A percentile compares a stretch with the other conserved stretches of the same genome.
phyloP scores from a whole-genome alignment of 2,797 vertebrate species.

The Neoniphon sammara region DNA sequence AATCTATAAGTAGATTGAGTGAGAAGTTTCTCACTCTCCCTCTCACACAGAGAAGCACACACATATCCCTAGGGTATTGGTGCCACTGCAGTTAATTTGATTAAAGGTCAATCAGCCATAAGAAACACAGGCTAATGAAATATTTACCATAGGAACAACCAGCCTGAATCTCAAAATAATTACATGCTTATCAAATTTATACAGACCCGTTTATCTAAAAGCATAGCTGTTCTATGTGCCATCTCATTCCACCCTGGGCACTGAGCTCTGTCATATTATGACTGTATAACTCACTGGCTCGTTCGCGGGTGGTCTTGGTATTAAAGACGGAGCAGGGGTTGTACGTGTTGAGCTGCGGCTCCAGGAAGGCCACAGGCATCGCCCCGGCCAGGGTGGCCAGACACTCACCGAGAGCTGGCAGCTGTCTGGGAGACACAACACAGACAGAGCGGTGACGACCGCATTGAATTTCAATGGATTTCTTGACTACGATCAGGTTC shows the following conservation, averaged over 20 bases:
- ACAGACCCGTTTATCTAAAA: background rate
- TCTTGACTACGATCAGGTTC: background rate
- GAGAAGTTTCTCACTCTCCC: background rate
- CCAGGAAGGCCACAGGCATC: constrained; percentile 97
- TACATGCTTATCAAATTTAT: background rate
- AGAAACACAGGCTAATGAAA: too few relatives aligned
- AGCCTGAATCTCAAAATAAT: too few relatives aligned
- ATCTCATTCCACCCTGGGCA: background rate
- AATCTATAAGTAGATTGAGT: background rate
- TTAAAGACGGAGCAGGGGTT: constrained; percentile 96
- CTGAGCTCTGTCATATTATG: constrained; percentile 15
- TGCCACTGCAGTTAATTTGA: too few relatives aligned
- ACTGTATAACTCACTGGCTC: constrained; percentile 88
- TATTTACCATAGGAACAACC: too few relatives aligned
- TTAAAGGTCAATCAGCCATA: too few relatives aligned
- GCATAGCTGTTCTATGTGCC: constrained; percentile 6
- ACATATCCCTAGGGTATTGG: too few relatives aligned
- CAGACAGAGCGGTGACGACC: constrained; percentile 4
- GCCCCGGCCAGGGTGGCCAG: constrained; percentile 96
- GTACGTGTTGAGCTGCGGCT: constrained; percentile 93
- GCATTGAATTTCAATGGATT: background rate
- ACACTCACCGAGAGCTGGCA: constrained; percentile 96
- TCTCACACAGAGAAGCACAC: too few relatives aligned
- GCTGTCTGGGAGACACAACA: constrained; percentile 84
- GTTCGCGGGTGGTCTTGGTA: constrained; percentile 92